Evolutionary conservation across 2,797 vertebrate genomes (phyloP).

Genomic region (Phaenicophaeus curvirostris): DNA sequence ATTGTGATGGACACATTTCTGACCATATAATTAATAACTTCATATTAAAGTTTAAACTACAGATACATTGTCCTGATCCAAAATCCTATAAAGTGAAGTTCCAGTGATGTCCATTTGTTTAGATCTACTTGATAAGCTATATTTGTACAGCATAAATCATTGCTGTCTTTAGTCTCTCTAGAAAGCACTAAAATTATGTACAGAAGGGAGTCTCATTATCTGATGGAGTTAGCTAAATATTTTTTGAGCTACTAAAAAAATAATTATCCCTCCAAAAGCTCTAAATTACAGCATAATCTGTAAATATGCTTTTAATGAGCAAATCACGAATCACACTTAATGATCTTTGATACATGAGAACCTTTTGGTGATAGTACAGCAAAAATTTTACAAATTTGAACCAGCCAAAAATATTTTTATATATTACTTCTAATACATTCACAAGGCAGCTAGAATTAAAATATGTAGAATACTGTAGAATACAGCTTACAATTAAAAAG

Average conservation of each 20-base stretch:
- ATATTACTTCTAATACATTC: conserved; percentile 44
- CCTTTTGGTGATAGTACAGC: conserved; percentile 42
- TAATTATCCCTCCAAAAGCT: background rate
- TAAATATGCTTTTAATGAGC: conserved; percentile 58
- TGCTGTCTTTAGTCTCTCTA: background rate
- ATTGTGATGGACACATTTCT: background rate
- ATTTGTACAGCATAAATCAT: background rate
- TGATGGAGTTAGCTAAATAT: background rate
- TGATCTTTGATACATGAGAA: conserved; percentile 28
- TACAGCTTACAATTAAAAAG: conserved; percentile 71
- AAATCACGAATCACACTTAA: conserved; percentile 5
- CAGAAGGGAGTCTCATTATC: background rate
- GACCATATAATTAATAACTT: background rate
- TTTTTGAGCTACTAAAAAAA: background rate
- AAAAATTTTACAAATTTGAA: conserved; percentile 54
- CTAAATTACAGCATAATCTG: conserved; percentile 10
- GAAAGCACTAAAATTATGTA: background rate
- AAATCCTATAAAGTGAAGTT: background rate
- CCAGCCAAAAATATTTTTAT: conserved; percentile 34
- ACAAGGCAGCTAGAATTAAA: conserved; percentile 62
- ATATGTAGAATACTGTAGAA: conserved; percentile 63
- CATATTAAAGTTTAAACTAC: background rate
- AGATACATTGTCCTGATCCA: background rate
- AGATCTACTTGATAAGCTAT: background rate
- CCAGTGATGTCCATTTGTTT: background rate